phyloP scores from a whole-genome alignment of 2,888 invertebrate genomes.

The Conops quadrifasciatus region DNA sequence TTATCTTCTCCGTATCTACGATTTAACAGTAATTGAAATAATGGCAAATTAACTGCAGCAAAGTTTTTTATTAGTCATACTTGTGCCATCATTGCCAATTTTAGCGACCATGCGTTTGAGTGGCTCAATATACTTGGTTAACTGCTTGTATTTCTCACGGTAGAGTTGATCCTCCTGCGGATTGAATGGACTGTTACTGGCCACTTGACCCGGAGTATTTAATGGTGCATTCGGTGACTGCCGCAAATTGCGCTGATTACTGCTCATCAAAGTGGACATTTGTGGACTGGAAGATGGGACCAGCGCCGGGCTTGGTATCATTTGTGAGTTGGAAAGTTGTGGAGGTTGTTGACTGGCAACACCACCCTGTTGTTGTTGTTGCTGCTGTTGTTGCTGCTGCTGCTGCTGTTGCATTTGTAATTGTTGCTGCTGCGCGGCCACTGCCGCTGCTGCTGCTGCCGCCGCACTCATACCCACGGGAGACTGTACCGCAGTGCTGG shows the following conservation, averaged over 20 bases:
- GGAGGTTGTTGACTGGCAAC: conserved; percentile 50
- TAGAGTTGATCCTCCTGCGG: conserved; percentile 88
- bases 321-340: conserved; percentile 67
- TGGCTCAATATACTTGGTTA: conserved; percentile 94
- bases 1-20: conserved; percentile 86
- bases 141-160: conserved; percentile 89
- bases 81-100: conserved; percentile 81
- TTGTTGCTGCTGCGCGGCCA: conserved; percentile 56
- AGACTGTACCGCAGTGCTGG: conserved; percentile 70
- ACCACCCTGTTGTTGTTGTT: conserved; percentile 45
- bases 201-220: conserved; percentile 76
- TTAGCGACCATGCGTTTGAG: conserved; percentile 88
- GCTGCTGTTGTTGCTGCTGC: conserved; percentile 57
- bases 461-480: conserved; percentile 59
- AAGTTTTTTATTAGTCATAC: conserved; percentile 37
- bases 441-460: conserved; percentile 57
- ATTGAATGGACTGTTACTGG: conserved; percentile 72
- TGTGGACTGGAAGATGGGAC: conserved; percentile 75
- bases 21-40: conserved; percentile 30
- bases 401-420: conserved; percentile 57
- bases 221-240: conserved; percentile 85
- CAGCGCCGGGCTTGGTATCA: conserved; percentile 76
- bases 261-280: conserved; percentile 69
- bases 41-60: neutral
- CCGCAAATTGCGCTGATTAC: conserved; percentile 70